Evolutionary conservation across 35 echinoderm and acorn worm species (phyloP).

Genomic region (Heliocidaris tuberculata): DNA sequence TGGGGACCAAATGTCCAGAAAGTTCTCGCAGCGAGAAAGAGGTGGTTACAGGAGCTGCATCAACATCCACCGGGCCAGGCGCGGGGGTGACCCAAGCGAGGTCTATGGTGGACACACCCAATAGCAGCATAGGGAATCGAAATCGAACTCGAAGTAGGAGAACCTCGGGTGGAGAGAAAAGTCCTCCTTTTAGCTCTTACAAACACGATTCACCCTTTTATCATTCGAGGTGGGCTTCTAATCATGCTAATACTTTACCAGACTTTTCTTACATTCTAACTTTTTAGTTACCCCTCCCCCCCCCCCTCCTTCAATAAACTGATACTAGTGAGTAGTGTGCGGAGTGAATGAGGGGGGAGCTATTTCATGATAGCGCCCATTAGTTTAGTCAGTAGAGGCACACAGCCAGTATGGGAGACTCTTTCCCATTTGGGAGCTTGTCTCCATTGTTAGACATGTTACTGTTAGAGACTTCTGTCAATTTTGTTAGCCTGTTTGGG

Average conservation of each 20-base stretch:
- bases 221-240: neutral
- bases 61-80: neutral
- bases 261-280: too few relatives aligned
- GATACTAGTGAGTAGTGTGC: too few relatives aligned
- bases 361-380: too few relatives aligned
- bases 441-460: neutral
- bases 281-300: too few relatives aligned
- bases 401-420: neutral
- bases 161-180: slow-evolving; percentile 15
- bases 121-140: neutral
- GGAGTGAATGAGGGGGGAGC: too few relatives aligned
- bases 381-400: neutral
- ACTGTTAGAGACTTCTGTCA: neutral
- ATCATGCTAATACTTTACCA: neutral
- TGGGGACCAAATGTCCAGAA: neutral
- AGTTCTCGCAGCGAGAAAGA: slow-evolving; percentile 24
- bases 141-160: neutral
- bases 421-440: neutral
- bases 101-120: neutral
- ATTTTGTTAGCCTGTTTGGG: neutral
- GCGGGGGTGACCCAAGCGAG: neutral
- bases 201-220: slow-evolving; percentile 27
- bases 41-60: neutral
- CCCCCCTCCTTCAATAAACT: too few relatives aligned
- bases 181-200: neutral